phyloP scores from a whole-genome alignment of 2,113 vertebrate species.

The Cairina moschata region DNA sequence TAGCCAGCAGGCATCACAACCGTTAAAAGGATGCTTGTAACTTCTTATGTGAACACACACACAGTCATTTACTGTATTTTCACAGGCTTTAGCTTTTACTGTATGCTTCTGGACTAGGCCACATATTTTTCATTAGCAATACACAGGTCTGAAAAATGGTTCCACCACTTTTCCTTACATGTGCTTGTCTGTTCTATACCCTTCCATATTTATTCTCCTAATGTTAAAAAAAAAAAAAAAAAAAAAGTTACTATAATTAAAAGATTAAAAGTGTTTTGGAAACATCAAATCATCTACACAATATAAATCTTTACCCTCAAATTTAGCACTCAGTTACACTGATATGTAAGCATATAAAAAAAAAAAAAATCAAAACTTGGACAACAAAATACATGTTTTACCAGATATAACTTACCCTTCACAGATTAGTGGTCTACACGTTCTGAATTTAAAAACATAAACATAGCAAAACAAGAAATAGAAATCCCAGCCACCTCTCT shows the following conservation, averaged over 20 bases:
- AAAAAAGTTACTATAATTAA: background rate
- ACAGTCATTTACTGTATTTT: background rate
- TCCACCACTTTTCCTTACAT: background rate
- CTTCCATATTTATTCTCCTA: background rate
- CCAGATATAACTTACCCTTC: background rate
- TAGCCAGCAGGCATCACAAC: background rate
- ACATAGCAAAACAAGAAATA: background rate
- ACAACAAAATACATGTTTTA: background rate
- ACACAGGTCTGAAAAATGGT: background rate
- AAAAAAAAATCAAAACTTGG: background rate
- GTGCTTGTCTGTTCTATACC: background rate
- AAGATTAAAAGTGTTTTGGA: background rate
- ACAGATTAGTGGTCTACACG: background rate
- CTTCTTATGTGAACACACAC: background rate
- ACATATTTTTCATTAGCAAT: background rate
- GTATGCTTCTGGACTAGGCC: background rate
- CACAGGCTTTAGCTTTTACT: background rate
- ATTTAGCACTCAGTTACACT: background rate
- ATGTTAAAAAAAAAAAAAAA: background rate
- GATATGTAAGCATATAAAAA: background rate
- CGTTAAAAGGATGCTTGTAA: background rate
- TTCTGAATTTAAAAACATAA: background rate
- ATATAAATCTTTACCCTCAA: background rate
- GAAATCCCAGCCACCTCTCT: background rate
- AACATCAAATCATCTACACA: background rate